Evolutionary conservation across 2,113 vertebrate genomes (phyloP).

Genomic region (Anhinga anhinga): DNA sequence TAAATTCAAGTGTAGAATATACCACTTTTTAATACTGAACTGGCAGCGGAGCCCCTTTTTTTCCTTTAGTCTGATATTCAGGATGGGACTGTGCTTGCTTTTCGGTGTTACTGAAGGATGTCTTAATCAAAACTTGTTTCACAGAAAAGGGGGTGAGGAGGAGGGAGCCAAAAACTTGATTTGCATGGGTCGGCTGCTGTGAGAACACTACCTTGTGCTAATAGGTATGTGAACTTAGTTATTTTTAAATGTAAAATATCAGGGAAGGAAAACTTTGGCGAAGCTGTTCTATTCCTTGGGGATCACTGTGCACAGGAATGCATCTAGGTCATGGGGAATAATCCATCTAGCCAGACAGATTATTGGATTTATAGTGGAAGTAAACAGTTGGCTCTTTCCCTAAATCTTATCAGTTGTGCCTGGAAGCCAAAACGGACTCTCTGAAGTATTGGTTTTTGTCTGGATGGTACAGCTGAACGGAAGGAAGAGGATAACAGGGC

Average conservation of each 20-base stretch:
- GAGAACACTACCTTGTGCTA: background rate
- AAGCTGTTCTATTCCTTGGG: background rate
- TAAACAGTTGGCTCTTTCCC: background rate
- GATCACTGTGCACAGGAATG: background rate
- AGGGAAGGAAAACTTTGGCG: background rate
- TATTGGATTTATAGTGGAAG: slow-evolving; percentile 7
- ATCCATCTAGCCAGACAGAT: background rate
- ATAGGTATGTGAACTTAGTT: background rate
- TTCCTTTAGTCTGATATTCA: background rate
- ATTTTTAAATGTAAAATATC: background rate
- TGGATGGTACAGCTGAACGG: background rate
- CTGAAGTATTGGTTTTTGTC: background rate
- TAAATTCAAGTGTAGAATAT: background rate
- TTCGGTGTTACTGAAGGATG: background rate
- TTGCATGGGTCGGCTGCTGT: background rate
- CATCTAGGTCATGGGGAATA: background rate
- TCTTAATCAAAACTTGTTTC: background rate
- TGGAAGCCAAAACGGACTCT: background rate
- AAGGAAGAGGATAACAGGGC: background rate
- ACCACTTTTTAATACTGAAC: background rate
- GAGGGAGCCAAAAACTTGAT: background rate
- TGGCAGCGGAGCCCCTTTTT: background rate
- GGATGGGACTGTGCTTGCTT: background rate
- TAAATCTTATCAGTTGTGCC: background rate
- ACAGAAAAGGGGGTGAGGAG: background rate